phyloP scores from a whole-genome alignment of 2,113 vertebrate genomes.

The Semnopithecus entellus region DNA sequence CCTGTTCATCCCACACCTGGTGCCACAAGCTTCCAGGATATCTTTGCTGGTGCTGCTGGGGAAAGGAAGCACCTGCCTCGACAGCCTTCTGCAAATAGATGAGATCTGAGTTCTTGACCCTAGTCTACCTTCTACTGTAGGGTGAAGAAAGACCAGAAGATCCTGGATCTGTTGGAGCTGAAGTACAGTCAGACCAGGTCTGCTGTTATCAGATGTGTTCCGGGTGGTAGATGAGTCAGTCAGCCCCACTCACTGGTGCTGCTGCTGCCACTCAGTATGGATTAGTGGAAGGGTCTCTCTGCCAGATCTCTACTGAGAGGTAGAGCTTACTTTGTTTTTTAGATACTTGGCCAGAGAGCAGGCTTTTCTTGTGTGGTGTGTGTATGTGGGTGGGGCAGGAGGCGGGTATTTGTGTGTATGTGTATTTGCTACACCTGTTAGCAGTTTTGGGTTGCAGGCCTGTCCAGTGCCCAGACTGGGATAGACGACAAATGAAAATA shows the following conservation, averaged over 20 bases:
- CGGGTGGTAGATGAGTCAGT: not conserved
- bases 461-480: not conserved
- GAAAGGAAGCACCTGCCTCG: not conserved
- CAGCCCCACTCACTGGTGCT: not conserved
- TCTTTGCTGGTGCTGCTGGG: not conserved
- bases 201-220: not conserved
- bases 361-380: not conserved
- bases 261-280: not conserved
- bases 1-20: not conserved
- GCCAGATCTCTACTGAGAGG: not conserved
- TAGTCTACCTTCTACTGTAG: not conserved
- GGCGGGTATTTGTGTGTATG: not conserved
- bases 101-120: not conserved
- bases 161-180: not conserved
- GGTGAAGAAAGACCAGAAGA: not conserved
- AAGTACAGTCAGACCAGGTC: not conserved
- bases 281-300: not conserved
- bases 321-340: not conserved
- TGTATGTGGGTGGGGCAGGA: not conserved
- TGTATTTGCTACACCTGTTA: not conserved
- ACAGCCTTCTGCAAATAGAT: not conserved
- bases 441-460: not conserved
- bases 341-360: not conserved
- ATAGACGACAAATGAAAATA: not conserved
- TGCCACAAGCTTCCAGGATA: not conserved